Evolutionary conservation across 2,888 invertebrate species (phyloP).

Genomic region (Anagyrus pseudococci): DNA sequence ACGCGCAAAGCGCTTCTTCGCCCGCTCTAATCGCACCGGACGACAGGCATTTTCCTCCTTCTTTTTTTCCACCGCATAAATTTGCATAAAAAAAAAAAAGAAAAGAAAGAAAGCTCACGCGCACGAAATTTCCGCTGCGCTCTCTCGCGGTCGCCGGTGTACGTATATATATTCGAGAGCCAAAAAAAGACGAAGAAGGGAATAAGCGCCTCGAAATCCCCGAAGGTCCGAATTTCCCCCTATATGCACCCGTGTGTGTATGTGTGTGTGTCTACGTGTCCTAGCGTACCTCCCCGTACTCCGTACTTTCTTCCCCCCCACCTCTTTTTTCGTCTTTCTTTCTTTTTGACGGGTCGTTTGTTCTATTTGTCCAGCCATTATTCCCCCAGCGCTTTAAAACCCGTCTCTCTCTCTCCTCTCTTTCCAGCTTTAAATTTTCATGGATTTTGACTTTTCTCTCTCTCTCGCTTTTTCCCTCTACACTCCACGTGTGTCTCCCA

Average conservation of each 20-base stretch:
- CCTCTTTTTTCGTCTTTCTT: no score
- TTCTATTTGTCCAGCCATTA: not conserved
- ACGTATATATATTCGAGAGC: slow-evolving; percentile 19
- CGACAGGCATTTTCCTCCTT: slow-evolving; percentile 8
- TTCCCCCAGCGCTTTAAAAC: not conserved
- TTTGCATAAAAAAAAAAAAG: slow-evolving; percentile 28
- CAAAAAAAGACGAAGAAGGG: not conserved
- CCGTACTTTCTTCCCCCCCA: no score
- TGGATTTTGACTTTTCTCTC: slow-evolving; percentile 19
- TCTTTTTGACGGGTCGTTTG: slow-evolving; percentile 8
- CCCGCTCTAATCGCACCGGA: slow-evolving; percentile 22
- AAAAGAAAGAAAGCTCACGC: no score
- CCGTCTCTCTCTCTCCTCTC: not conserved
- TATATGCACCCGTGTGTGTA: slow-evolving; percentile 5
- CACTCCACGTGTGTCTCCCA: no score
- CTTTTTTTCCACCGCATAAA: no score
- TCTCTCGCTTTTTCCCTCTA: no score
- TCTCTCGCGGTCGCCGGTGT: no score
- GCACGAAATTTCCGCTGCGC: no score
- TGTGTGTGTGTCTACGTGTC: slow-evolving; percentile 12
- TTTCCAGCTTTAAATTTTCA: slow-evolving; percentile 24
- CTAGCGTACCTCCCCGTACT: not conserved
- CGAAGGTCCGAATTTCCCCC: slow-evolving; percentile 25
- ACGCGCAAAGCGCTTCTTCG: slow-evolving; percentile 12
- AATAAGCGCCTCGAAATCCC: slow-evolving; percentile 18